These are phyloP conservation scores for Crossaster papposus DNA, from an alignment of 53 echinoderm and acorn worm genomes.

Conservation along the genomic window DNA sequence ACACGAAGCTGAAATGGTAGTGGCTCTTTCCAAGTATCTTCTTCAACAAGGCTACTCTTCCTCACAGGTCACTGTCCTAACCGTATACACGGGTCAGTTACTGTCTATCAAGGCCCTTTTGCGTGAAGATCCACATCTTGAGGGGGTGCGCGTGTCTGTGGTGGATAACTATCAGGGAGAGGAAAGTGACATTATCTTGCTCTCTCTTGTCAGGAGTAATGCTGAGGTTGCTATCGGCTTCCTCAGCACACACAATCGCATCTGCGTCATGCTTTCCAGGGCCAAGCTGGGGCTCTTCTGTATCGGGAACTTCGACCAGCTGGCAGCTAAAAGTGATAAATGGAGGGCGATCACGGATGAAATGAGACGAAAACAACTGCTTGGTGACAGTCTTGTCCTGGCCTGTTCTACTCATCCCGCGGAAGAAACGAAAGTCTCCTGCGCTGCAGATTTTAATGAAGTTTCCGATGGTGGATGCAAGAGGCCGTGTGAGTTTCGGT, in stretches of 20 bases:
- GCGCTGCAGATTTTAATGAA: slow-evolving; percentile 51
- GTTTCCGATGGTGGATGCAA: slow-evolving; percentile 88
- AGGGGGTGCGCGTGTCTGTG: slow-evolving; percentile 58
- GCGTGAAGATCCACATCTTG: slow-evolving; percentile 49
- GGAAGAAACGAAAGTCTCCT: slow-evolving; percentile 28
- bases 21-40: slow-evolving; percentile 71
- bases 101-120: slow-evolving; percentile 71
- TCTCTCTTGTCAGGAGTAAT: slow-evolving; percentile 82
- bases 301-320: slow-evolving; percentile 76
- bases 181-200: slow-evolving; percentile 87
- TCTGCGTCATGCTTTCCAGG: slow-evolving; percentile 78
- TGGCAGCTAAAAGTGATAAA: slow-evolving; percentile 41
- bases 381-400: slow-evolving; percentile 64
- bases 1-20: slow-evolving; percentile 79
- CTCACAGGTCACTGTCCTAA: slow-evolving; percentile 78
- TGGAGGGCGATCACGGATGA: slow-evolving; percentile 61
- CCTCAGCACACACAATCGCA: slow-evolving; percentile 67
- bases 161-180: slow-evolving; percentile 86
- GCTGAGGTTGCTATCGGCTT: slow-evolving; percentile 67
- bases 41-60: slow-evolving; percentile 73
- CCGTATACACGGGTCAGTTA: slow-evolving; percentile 74
- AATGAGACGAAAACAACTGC: slow-evolving; percentile 33
- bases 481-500: slow-evolving; percentile 65
- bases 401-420: slow-evolving; percentile 77
- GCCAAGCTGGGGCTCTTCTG: slow-evolving; percentile 82